These are phyloP conservation scores for Battus philenor DNA, from an alignment of 1,140 invertebrate species.

Conservation along the genomic window DNA sequence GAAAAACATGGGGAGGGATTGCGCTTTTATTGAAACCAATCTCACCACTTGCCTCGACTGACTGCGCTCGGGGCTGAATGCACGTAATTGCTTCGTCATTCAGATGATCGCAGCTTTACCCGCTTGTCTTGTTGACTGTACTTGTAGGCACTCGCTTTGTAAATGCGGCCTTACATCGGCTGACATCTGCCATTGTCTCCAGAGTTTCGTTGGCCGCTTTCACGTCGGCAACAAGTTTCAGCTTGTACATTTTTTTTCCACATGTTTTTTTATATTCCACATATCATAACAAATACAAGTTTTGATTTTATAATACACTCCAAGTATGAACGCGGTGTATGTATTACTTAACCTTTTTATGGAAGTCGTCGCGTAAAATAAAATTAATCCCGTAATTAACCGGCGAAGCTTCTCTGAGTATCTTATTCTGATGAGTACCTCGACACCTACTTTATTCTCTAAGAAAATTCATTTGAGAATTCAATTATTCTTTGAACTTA, in stretches of 20 bases:
- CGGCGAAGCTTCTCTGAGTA: slow-evolving; percentile 43
- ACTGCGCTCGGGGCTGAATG: slow-evolving; percentile 62
- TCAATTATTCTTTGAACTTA: not conserved
- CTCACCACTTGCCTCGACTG: slow-evolving; percentile 68
- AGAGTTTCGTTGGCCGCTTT: slow-evolving; percentile 49
- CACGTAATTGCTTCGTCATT: slow-evolving; percentile 72
- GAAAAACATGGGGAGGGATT: slow-evolving; percentile 70
- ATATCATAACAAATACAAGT: too few species aligned
- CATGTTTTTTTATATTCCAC: slow-evolving; percentile 28
- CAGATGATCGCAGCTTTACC: slow-evolving; percentile 63
- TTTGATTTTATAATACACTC: too few species aligned
- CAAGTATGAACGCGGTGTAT: too few species aligned
- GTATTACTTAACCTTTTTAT: too few species aligned
- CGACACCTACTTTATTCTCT: slow-evolving; percentile 41
- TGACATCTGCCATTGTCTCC: slow-evolving; percentile 64
- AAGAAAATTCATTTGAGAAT: slow-evolving; percentile 37
- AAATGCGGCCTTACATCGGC: slow-evolving; percentile 48
- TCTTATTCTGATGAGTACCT: slow-evolving; percentile 46
- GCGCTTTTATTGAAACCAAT: slow-evolving; percentile 74
- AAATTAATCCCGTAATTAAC: slow-evolving; percentile 63
- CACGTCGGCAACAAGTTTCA: slow-evolving; percentile 67
- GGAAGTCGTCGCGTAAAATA: too few species aligned
- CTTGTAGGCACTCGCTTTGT: slow-evolving; percentile 62
- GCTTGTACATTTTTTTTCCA: slow-evolving; percentile 28
- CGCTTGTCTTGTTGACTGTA: slow-evolving; percentile 70